Conservation (phyloP, 2,797 vertebrate species). For the Chrysocyon brachyurus region DNA sequence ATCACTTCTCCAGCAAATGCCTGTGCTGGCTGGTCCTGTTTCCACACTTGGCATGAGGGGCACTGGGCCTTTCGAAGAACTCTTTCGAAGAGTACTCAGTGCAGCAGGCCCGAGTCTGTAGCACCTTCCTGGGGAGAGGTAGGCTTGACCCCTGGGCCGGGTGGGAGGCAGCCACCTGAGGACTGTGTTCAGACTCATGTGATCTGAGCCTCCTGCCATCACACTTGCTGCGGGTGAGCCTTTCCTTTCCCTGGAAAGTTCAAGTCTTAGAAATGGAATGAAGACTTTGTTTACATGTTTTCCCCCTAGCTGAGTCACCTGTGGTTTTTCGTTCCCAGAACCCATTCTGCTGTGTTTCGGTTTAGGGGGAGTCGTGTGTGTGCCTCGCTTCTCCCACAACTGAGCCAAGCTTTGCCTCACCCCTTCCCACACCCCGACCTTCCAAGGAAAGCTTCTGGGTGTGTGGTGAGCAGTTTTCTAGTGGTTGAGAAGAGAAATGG, state of each 20-base stretch:
- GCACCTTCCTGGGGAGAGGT: background rate
- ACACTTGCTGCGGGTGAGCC: no score
- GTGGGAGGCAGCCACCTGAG: background rate
- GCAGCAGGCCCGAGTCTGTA: background rate
- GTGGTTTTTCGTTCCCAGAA: conserved; percentile 78
- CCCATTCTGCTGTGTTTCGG: conserved; percentile 11
- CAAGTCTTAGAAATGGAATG: background rate
- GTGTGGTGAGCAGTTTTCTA: background rate
- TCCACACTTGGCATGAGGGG: no score
- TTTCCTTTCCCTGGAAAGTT: conserved; percentile 31
- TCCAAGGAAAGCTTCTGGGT: conserved; percentile 23
- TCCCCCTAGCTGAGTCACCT: conserved; percentile 70
- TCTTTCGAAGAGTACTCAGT: background rate
- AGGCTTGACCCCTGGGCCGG: background rate
- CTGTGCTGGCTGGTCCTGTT: rapidly evolving
- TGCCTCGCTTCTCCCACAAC: conserved; percentile 12
- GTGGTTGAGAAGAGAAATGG: background rate
- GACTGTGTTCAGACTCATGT: background rate
- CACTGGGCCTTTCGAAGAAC: background rate
- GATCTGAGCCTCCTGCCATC: background rate
- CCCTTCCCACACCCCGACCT: conserved; percentile 31
- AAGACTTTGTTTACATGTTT: background rate
- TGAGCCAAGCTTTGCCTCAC: background rate
- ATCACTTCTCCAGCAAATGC: rapidly evolving
- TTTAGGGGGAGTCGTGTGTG: background rate